Evolutionary conservation across 2,797 vertebrate genomes (phyloP), one percentile per base, ranked within the genome.

Genomic region (Helostoma temminkii): DNA sequence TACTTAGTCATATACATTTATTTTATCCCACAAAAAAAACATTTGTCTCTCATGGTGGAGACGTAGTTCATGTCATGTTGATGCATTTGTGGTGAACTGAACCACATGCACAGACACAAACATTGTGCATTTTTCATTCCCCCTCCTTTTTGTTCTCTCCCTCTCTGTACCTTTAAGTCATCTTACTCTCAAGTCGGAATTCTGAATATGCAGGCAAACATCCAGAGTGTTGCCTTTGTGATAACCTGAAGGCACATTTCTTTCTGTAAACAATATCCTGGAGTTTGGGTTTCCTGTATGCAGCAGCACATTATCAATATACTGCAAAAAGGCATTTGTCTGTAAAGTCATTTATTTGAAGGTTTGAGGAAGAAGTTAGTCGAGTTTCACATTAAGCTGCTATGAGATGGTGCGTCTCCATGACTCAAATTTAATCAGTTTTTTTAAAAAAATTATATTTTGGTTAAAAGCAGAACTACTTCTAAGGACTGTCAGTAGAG

Each of bases 171-270:
- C 21, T 64, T 67, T 81, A 52, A 48, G 32, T 76, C 74, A 30
- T 62, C 39, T 57, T 39, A 54, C 62, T 78, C 69, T 65, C 42
- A 69, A 66, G 61, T 76, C 59, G 32, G 71, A 48, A 36, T 76
- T 37, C 66, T 73, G 55, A 78, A 83, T 77, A 66, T 66, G 37
- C 61, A 80, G 58, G 22, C 64, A 64, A 55, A 77, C 75, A 59
- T 45, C 41, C 59, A 53, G 59, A 74, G 59, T 76, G 74, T 64
- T 66, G 67, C 68, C 72, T 88, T 84, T 84, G 79, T 78, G 88
- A 89, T 82, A 85, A 77, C 75, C 69, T 39, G 65, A 26, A 73
- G 80, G 22, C 56, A 76, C 43, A 65, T 53, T 72, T 69, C 71
- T 50, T 46, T 16, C 34, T 41, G 54, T 34, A 71, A 90, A 85